Evolutionary conservation across 2,888 invertebrate genomes (phyloP), one percentile per base, ranked within the genome.

Genomic region (Himalopsyche tibetana): DNA sequence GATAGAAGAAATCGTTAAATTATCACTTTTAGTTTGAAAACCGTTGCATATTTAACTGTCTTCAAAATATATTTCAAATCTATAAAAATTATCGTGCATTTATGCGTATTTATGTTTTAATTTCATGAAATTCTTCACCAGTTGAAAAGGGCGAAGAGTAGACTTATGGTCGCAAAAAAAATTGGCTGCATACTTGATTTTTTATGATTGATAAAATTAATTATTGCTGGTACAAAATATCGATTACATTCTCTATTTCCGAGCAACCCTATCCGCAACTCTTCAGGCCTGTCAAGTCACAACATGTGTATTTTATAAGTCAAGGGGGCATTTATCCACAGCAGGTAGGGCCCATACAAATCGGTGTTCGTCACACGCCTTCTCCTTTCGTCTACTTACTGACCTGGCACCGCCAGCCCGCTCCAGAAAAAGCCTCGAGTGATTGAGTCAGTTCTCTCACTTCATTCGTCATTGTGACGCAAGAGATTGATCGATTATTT

Each of bases 231-330:
- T 45, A 9, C 8, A 8, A 45, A 51, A 51, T 51, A 51, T 51
- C 15, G 51, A 51, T 51, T 51, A 51, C 12, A 51, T 4, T 38
- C 74, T 38, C 1, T 74, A 5, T 74, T 5, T 51, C 17, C 69
- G 17, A 11, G 51, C 51, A 40, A 80, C 63, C 69, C 81, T 86
- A 51, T 82, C 82, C 83, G 82, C 79, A 55, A 55, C 85, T 82
- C 36, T 84, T 51, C 84, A 84, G 85, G 83, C 82, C 40, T 86
- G 87, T 85, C 87, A 82, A 84, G 86, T 88, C 88, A 88, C 88
- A 88, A 88, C 88, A 88, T 86, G 88, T 87, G 87, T 88, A 88
- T 87, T 86, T 86, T 86, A 74, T 84, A 40, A 82, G 84, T 84
- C 84, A 82, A 82, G 84, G 86, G 82, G 85, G 85, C 83, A 83